These are phyloP conservation scores for Amblyopsis hoosieri DNA, from an alignment of 2,797 vertebrate genomes.

Conservation along the genomic window DNA sequence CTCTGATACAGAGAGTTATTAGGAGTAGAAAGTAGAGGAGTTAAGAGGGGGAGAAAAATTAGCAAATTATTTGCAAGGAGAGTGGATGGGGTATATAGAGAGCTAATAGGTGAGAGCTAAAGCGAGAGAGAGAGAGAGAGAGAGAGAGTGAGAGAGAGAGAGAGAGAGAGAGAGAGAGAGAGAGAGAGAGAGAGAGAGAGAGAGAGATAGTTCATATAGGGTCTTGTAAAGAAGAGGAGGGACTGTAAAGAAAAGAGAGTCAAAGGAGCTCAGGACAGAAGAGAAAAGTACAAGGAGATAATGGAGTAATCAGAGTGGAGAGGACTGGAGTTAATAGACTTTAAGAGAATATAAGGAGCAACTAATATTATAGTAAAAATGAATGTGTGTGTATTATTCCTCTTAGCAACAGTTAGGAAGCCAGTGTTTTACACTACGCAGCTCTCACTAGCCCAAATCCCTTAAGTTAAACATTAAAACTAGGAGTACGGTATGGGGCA, in stretches of 20 bases:
- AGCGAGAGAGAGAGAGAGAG: background rate
- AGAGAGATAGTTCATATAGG: background rate
- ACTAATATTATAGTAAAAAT: too few species aligned
- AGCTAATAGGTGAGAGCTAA: background rate
- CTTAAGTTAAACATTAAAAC: conserved; percentile 61
- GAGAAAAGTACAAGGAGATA: conserved; percentile 30
- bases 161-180: background rate
- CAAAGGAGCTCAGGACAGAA: conserved; percentile 7
- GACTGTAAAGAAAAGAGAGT: background rate
- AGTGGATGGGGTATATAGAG: background rate
- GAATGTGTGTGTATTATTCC: too few species aligned
- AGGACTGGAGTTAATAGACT: conserved; percentile 29
- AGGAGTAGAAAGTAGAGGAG: background rate
- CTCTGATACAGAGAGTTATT: too few species aligned
- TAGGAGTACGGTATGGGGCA: too few species aligned
- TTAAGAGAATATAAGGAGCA: too few species aligned
- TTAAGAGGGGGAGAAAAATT: background rate
- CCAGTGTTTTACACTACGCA: conserved; percentile 62
- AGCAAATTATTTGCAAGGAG: background rate
- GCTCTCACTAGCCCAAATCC: conserved; percentile 66
- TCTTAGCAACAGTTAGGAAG: conserved; percentile 4
- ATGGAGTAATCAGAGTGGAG: conserved; percentile 60
- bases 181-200: conserved; percentile 71
- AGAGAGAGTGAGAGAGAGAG: conserved; percentile 71
- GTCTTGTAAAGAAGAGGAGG: background rate